Evolutionary conservation across 2,888 invertebrate species (phyloP), one percentile per base, ranked within the genome.

Genomic region (Crossocerus cetratus): DNA sequence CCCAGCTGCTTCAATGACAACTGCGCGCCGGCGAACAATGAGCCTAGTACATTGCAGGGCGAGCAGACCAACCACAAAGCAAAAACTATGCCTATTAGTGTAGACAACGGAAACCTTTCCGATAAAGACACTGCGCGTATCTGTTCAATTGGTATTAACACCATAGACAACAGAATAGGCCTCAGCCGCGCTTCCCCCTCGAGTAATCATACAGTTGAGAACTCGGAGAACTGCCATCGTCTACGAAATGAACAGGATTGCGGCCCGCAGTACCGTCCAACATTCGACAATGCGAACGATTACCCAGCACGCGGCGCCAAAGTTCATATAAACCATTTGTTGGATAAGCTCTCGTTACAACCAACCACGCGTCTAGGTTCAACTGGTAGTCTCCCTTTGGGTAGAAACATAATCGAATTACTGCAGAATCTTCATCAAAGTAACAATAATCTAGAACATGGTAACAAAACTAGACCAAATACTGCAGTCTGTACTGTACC

Each of bases 311-410:
- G 86, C 18, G 89, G 89, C 65, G 84, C 88, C 2, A 85, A 84
- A 78, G 81, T 84, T 55, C 88, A 88, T 66, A 88, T 89, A 70
- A 88, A 83, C 74, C 87, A 89, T 67, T 77, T 89, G 43, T 76
- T 89, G 13, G 87, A 89, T 42, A 86, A 88, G 62, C 65, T 89
- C 11, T 86, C 86, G 8, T 77, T 82, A 3, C 86, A 87, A 49
- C 66, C 49, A 14, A 16, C 87, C 1, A 62, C 83, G 1, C 81
- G 78, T 3, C 79, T 86, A 5, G 68, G 74, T 80, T 32, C 84
- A 80, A 5, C 76, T 82, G 67, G 78, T 78, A 42, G n/a, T 18
- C 11, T 58, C 2, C 74, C 77, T 4, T 55, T 65, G 49, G 74
- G 20, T 44, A 72, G 21, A 65, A 85, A 84, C 18, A 82, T 86